Evolutionary conservation across 2,888 invertebrate species (phyloP), one percentile per base, ranked within the genome.

Genomic region (Athripsodes cinereus): DNA sequence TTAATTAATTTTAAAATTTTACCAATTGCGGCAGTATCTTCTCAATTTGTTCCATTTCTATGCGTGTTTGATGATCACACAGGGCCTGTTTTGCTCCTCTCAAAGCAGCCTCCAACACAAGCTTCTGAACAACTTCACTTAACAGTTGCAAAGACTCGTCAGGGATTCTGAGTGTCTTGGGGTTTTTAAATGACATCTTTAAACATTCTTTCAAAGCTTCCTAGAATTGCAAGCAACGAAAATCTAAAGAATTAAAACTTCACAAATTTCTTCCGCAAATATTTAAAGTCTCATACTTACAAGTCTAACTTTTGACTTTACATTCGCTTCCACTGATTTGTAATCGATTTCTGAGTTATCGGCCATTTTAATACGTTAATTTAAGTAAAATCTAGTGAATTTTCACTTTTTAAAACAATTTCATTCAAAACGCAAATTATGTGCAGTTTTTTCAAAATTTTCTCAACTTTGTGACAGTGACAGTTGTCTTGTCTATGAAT

Each of bases 1-100:
- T 8, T 40, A 40, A 8, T 40, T 26, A 3, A 26, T 26, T 6
- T 26, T 3, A 26, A 26, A 6, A 18, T 44, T 44, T 73, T 71
- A 82, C 81, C 70, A 82, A 65, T 69, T 82, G 81, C 20, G 81
- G 79, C 62, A 82, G 68, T 67, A 81, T 78, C 65, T 75, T 75
- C 66, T 82, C 81, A 50, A 81, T 74, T 68, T 82, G 79, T 62
- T 81, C 78, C 61, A 80, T 69, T 53, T 74, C 76, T 20, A 82
- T 76, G 62, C 69, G 71, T 58, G 73, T 72, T 60, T 73, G 73
- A 64, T 73, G 72, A 64, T 81, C 79, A 2, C 72, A 65, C 47
- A 75, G 67, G 1, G 82, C 80, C 61, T 78, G 77, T 63, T 72
- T 78, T 44, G 78, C 74, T 2, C 82, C 78, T 44, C 82, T 69